phyloP scores from a whole-genome alignment of 2,797 vertebrate species.

The Oreonectes daqikongensis region DNA sequence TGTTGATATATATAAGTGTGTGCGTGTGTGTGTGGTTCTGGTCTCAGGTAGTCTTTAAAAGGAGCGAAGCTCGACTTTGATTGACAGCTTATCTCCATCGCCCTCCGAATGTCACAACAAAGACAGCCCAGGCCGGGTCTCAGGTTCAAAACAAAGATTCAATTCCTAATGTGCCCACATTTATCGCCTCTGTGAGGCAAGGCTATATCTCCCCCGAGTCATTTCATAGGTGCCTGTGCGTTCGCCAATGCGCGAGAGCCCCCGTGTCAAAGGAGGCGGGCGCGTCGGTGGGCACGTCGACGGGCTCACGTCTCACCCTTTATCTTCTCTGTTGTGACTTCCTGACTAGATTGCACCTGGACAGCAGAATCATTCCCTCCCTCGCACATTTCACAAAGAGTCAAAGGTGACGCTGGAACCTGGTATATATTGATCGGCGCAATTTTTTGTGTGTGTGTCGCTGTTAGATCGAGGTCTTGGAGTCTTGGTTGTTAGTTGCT shows the following conservation, averaged over 20 bases:
- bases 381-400: constrained; percentile 61
- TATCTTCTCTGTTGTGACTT: constrained; percentile 40
- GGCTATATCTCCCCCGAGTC: constrained; percentile 49
- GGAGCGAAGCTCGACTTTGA: constrained; percentile 46
- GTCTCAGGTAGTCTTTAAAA: constrained; percentile 43
- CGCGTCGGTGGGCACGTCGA: not conserved
- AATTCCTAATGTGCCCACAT: constrained; percentile 54
- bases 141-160: constrained; percentile 56
- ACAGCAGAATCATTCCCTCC: constrained; percentile 60
- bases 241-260: constrained; percentile 10
- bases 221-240: constrained; percentile 35
- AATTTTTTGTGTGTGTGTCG: constrained; percentile 54
- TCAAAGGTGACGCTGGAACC: constrained; percentile 67
- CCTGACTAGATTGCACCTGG: constrained; percentile 45
- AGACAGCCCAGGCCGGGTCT: constrained; percentile 43
- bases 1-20: constrained; percentile 3
- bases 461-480: constrained; percentile 62
- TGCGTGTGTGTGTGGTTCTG: not conserved
- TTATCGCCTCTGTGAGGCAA: constrained; percentile 48
- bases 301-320: constrained; percentile 9
- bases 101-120: constrained; percentile 51
- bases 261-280: not conserved
- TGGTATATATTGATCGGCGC: constrained; percentile 73
- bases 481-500: constrained; percentile 60
- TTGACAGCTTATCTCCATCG: constrained; percentile 54